Evolutionary conservation across 1,140 invertebrate species (phyloP).

Genomic region (Alviniconcha marisindica): DNA sequence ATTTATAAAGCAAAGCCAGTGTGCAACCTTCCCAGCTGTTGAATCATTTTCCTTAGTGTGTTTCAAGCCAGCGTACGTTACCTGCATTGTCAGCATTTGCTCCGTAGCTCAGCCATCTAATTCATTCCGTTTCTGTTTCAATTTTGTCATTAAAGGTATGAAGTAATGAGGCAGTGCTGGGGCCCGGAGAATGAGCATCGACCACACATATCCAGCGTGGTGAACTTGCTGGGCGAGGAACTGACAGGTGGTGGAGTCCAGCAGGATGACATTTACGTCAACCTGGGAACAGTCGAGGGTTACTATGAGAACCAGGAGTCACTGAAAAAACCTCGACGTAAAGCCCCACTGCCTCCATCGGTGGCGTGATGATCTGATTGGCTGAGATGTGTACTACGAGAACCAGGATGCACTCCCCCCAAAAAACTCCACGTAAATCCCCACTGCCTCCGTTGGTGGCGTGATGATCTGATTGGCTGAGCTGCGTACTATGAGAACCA

Average conservation of each 20-base stretch:
- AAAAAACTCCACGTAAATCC: no score
- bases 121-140: no score
- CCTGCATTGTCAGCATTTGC: no score
- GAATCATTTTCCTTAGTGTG: no score
- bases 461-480: no score
- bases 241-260: neutral
- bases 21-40: no score
- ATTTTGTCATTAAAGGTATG: slow-evolving; percentile 78
- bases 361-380: no score
- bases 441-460: no score
- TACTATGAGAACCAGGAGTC: slow-evolving; percentile 27
- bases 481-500: no score
- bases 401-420: neutral
- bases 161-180: slow-evolving; percentile 93
- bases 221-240: slow-evolving; percentile 8
- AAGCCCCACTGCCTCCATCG: slow-evolving; percentile 15
- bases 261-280: slow-evolving; percentile 37
- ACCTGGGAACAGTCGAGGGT: slow-evolving; percentile 2
- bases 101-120: no score
- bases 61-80: no score
- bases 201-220: slow-evolving; percentile 84
- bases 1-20: no score
- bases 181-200: slow-evolving; percentile 83
- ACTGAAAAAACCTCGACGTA: neutral
- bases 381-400: neutral